Conservation (phyloP, 2,113 vertebrate genomes). For the Ceratotherium simum region DNA sequence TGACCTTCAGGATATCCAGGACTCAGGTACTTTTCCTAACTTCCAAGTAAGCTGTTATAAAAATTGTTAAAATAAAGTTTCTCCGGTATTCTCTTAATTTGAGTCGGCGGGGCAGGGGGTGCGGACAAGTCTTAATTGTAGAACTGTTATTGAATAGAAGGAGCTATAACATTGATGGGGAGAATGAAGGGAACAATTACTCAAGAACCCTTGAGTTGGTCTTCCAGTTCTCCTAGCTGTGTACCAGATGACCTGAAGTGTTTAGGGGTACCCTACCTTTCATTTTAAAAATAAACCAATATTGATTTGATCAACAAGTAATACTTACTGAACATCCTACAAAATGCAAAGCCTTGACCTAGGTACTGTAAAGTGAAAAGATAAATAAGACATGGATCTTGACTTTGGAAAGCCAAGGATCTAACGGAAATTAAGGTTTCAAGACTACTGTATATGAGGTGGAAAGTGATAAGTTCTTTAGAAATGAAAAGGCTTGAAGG, state of each 20-base stretch:
- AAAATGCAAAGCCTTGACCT: neutral
- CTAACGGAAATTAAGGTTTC: conserved; percentile 3
- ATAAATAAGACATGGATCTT: neutral
- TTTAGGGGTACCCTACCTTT: neutral
- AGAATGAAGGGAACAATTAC: neutral
- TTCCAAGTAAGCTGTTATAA: conserved; percentile 51
- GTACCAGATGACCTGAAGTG: neutral
- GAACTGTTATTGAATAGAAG: neutral
- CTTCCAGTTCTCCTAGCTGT: neutral
- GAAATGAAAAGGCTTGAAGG: neutral
- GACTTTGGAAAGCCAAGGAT: neutral
- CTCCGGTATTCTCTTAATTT: neutral
- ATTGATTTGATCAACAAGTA: conserved; percentile 1
- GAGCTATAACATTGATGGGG: neutral
- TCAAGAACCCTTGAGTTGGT: neutral
- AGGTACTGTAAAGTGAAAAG: neutral
- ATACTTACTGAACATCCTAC: neutral
- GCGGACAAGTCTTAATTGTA: neutral
- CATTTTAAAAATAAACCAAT: neutral
- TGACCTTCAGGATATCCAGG: neutral
- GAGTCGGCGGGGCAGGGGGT: neutral
- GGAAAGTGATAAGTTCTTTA: neutral
- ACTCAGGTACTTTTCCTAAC: neutral
- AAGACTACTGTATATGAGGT: neutral
- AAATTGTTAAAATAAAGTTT: conserved; percentile 5